Conservation (phyloP, 2,113 vertebrate species). For the Festucalex cinctus region DNA sequence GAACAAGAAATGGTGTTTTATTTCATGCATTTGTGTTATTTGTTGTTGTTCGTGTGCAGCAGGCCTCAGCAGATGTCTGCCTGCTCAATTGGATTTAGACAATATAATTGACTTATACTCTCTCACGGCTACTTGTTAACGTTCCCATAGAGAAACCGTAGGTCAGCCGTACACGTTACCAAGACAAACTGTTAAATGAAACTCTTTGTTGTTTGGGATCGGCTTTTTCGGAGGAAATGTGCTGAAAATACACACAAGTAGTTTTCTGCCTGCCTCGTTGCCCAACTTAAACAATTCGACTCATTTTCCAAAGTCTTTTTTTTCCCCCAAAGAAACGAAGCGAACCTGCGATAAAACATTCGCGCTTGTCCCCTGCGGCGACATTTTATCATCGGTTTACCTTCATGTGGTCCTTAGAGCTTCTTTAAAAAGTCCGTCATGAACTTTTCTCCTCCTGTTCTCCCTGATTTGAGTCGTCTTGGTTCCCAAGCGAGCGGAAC, state of each 20-base stretch:
- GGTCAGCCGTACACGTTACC: too few species aligned
- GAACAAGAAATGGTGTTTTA: too few species aligned
- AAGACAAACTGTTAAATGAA: neutral
- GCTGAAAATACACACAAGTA: neutral
- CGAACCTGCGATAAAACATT: conserved; percentile 2
- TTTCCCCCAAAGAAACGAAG: conserved; percentile 12
- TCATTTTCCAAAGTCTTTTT: conserved; percentile 9
- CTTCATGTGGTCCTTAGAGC: conserved; percentile 59
- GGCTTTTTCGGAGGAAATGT: neutral
- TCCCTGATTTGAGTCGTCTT: conserved; percentile 54
- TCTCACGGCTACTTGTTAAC: neutral
- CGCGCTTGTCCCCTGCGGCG: neutral
- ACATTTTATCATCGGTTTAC: conserved; percentile 34
- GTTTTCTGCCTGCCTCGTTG: conserved; percentile 20
- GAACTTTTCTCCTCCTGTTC: conserved; percentile 63
- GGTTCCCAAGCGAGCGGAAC: conserved; percentile 52
- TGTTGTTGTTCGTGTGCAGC: conserved; percentile 2
- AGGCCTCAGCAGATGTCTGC: conserved; percentile 43
- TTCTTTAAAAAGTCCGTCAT: conserved; percentile 58
- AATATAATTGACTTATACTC: conserved; percentile 22
- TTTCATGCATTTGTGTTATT: neutral
- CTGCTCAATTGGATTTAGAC: conserved; percentile 55
- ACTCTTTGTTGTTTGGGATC: neutral
- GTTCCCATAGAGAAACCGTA: neutral
- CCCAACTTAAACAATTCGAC: conserved; percentile 1